Conservation (phyloP, 1,140 invertebrate species). For the Drosophila pruinosa region DNA sequence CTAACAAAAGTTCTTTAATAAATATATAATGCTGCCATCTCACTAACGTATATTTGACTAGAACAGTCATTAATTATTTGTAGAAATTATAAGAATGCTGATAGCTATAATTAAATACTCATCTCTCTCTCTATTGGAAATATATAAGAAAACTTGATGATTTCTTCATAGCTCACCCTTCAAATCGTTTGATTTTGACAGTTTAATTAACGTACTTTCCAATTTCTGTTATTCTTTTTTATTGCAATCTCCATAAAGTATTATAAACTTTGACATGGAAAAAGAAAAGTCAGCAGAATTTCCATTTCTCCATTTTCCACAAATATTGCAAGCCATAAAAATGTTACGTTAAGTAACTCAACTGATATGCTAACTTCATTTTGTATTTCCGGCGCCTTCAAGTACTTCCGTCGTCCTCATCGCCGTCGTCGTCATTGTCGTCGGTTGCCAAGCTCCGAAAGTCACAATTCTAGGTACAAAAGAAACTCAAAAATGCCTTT, state of each 20-base stretch:
- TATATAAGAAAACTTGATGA: no score
- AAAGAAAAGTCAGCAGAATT: neutral
- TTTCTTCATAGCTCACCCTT: neutral
- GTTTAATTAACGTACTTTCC: constrained; percentile 27
- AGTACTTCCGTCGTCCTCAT: constrained; percentile 30
- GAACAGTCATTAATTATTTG: neutral
- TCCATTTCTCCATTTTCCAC: constrained; percentile 1
- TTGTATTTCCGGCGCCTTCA: constrained; percentile 47
- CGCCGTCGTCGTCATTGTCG: neutral
- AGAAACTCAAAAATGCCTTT: constrained; percentile 10
- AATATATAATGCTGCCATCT: neutral
- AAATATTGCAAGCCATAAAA: constrained; percentile 38
- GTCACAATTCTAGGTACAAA: constrained; percentile 28
- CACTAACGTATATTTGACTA: neutral
- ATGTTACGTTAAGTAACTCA: constrained; percentile 39
- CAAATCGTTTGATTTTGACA: constrained; percentile 15
- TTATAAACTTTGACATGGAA: constrained; percentile 31
- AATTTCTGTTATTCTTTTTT: neutral
- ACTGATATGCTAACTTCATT: constrained; percentile 54
- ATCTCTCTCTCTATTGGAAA: no score
- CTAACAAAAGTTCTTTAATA: neutral
- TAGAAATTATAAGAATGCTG: neutral
- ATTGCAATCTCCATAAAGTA: constrained; percentile 34
- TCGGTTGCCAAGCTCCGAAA: constrained; percentile 23
- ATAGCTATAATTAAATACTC: neutral